These are phyloP conservation scores for Neelides sp. DNA, from an alignment of 1,140 invertebrate species.

Conservation along the genomic window DNA sequence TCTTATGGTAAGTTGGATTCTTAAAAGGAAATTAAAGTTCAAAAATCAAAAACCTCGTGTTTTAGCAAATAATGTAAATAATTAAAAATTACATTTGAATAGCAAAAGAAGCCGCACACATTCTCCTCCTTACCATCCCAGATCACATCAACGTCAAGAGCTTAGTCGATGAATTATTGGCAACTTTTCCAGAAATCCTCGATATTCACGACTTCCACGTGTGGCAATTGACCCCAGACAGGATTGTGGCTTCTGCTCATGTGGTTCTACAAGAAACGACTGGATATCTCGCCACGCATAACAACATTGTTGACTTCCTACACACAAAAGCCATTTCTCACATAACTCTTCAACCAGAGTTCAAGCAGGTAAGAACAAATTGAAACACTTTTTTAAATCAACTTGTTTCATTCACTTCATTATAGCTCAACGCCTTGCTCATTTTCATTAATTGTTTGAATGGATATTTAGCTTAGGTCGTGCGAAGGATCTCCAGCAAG, in stretches of 20 bases:
- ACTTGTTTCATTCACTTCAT: not conserved
- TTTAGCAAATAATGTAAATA: not conserved
- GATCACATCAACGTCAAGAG: conserved; percentile 54
- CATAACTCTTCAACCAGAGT: conserved; percentile 67
- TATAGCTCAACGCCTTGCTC: not conserved
- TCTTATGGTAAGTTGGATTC: conserved; percentile 42
- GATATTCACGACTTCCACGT: conserved; percentile 71
- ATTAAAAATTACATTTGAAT: conserved; percentile 18
- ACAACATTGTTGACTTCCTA: conserved; percentile 47
- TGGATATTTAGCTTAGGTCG: conserved; percentile 2
- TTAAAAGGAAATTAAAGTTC: not conserved
- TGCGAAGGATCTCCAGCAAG: conserved; percentile 5
- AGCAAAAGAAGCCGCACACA: conserved; percentile 65
- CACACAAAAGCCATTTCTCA: conserved; percentile 57
- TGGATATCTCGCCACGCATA: conserved; percentile 34
- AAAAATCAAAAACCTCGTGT: too few relatives aligned
- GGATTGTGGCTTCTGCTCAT: conserved; percentile 59
- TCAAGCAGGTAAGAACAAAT: conserved; percentile 38
- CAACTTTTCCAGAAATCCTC: conserved; percentile 60
- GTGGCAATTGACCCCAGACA: conserved; percentile 58
- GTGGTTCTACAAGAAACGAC: conserved; percentile 54
- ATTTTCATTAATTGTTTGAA: not conserved
- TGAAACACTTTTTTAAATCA: not conserved
- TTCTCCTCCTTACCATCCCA: conserved; percentile 67
- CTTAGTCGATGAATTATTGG: conserved; percentile 41